Evolutionary conservation across 2,113 vertebrate species (phyloP).

Genomic region (Xenus cinereus): DNA sequence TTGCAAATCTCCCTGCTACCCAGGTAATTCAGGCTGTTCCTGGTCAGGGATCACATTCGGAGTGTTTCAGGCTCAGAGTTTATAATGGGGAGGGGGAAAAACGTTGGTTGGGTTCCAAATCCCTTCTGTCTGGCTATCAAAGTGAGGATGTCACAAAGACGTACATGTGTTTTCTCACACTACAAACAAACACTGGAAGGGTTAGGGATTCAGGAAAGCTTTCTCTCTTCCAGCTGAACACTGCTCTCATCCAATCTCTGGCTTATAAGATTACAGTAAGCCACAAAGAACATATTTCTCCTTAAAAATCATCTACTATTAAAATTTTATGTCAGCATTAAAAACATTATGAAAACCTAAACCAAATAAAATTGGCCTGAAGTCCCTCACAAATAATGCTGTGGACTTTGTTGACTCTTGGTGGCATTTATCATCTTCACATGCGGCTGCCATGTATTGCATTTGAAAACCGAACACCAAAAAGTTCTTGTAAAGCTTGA

Average conservation of each 20-base stretch:
- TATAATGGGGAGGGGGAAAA: neutral
- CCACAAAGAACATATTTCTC: neutral
- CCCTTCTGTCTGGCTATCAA: neutral
- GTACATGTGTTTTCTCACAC: neutral
- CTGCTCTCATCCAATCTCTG: neutral
- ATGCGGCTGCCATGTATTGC: neutral
- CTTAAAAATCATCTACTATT: neutral
- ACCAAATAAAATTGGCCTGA: neutral
- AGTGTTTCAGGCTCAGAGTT: neutral
- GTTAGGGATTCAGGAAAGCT: neutral
- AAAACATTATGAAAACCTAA: neutral
- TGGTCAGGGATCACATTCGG: neutral
- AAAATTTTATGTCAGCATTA: neutral
- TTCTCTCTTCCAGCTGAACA: neutral
- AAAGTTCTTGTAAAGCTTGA: conserved; percentile 38
- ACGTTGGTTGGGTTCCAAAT: neutral
- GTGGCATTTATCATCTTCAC: conserved; percentile 7
- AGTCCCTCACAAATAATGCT: neutral
- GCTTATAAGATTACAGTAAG: neutral
- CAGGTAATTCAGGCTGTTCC: neutral
- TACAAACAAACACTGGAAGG: neutral
- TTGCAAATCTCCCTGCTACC: neutral
- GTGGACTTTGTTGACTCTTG: neutral
- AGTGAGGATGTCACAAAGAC: neutral
- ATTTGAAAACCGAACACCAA: conserved; percentile 34